These are phyloP conservation scores for Papilio polytes DNA, from an alignment of 1,140 invertebrate genomes.

Conservation along the genomic window DNA sequence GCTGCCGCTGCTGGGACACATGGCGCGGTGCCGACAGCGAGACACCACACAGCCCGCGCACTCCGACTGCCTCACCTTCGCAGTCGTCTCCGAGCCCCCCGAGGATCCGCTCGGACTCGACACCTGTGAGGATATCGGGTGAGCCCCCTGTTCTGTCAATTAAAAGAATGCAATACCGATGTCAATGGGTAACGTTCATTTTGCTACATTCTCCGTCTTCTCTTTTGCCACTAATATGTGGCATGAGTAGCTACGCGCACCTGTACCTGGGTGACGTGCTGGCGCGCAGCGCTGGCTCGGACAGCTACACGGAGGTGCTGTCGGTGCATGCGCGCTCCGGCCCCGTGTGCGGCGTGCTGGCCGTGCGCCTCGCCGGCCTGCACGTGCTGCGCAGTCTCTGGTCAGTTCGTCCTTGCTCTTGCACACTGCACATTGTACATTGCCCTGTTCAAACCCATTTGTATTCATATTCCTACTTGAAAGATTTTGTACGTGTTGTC, in stretches of 20 bases:
- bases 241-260: slow-evolving; percentile 48
- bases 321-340: slow-evolving; percentile 38
- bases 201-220: neutral
- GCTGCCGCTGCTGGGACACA: slow-evolving; percentile 46
- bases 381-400: slow-evolving; percentile 43
- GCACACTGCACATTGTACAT: neutral
- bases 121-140: slow-evolving; percentile 61
- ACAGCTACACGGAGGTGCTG: slow-evolving; percentile 56
- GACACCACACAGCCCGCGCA: neutral
- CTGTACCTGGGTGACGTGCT: slow-evolving; percentile 58
- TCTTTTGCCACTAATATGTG: no score
- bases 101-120: slow-evolving; percentile 60
- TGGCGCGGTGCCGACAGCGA: slow-evolving; percentile 43
- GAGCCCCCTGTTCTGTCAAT: neutral
- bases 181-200: neutral
- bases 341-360: slow-evolving; percentile 53
- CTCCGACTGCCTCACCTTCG: slow-evolving; percentile 54
- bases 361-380: slow-evolving; percentile 52
- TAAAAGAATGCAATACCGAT: no score
- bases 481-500: neutral
- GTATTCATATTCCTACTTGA: neutral
- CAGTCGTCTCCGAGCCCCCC: slow-evolving; percentile 58
- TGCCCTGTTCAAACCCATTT: neutral
- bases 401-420: neutral
- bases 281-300: slow-evolving; percentile 40